Percentiles rank a stretch among this genome's conserved stretches.
Evolutionary conservation across 1,140 invertebrate species (phyloP).

Genomic region (Carcinoscorpius rotundicauda): DNA sequence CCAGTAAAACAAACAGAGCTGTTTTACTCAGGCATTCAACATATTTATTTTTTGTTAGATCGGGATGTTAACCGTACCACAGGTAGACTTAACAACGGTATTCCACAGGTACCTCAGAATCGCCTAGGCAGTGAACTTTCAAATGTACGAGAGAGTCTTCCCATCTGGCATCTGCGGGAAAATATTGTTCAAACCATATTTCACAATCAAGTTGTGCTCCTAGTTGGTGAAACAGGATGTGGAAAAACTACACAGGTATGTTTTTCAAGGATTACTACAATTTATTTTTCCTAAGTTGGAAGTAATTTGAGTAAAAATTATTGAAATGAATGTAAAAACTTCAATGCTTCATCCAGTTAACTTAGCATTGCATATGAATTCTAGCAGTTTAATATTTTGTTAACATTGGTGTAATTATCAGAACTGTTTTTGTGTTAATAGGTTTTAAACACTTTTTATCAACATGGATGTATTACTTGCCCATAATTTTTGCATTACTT

Average conservation of each 20-base stretch:
- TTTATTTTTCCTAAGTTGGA: no score
- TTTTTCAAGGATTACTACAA: no score
- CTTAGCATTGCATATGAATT: no score
- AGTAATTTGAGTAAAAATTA: no score
- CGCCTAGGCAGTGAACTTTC: constrained; percentile 51
- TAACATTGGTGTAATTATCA: no score
- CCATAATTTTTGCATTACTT: no score
- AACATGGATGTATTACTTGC: no score
- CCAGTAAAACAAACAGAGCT: not conserved
- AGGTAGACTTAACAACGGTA: constrained; percentile 46
- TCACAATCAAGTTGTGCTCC: constrained; percentile 72
- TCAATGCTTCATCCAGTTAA: no score
- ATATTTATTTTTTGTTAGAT: constrained; percentile 30
- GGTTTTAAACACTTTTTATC: no score
- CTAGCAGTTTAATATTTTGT: no score
- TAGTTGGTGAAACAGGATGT: constrained; percentile 84
- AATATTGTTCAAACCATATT: constrained; percentile 72
- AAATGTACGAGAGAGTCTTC: constrained; percentile 38
- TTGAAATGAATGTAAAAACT: no score
- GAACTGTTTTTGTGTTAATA: no score
- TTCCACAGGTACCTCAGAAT: constrained; percentile 46
- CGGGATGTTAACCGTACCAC: constrained; percentile 40
- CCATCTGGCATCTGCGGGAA: constrained; percentile 55
- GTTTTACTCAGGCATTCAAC: not conserved
- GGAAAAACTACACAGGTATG: constrained; percentile 62